Percentiles rank a stretch among this genome's conserved stretches.
These are phyloP conservation scores for Nephrotoma flavescens DNA, from an alignment of 2,888 invertebrate species.

Conservation along the genomic window DNA sequence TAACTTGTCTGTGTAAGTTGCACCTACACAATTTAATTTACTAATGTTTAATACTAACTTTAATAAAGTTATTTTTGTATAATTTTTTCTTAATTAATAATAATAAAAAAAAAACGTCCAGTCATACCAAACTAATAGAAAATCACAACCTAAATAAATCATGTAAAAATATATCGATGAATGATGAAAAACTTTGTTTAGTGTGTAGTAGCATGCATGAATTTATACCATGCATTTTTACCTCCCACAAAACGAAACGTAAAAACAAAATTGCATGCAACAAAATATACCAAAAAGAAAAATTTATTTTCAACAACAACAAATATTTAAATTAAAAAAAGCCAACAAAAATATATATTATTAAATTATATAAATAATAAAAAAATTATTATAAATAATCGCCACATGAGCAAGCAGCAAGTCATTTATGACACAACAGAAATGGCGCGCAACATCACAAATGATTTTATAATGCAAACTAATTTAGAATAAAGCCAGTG, in stretches of 20 bases:
- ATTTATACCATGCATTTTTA: background rate
- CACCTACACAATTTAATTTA: background rate
- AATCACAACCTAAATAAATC: background rate
- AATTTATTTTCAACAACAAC: background rate
- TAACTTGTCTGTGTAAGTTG: background rate
- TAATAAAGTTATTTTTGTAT: background rate
- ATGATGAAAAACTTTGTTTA: background rate
- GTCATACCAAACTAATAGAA: background rate
- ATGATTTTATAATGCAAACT: background rate
- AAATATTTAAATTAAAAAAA: background rate
- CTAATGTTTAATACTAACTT: background rate
- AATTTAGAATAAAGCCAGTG: background rate
- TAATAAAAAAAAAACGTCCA: background rate
- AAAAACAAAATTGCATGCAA: background rate
- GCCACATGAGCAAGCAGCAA: background rate
- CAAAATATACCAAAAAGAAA: background rate
- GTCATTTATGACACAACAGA: background rate
- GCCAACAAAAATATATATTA: background rate
- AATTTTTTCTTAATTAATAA: background rate
- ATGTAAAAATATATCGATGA: background rate
- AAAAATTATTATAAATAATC: background rate
- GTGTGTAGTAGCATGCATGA: background rate
- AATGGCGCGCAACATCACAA: background rate
- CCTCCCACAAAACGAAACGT: background rate
- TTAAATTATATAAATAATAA: background rate